Evolutionary conservation across 2,888 invertebrate species (phyloP).

Genomic region (Clivina fossor): DNA sequence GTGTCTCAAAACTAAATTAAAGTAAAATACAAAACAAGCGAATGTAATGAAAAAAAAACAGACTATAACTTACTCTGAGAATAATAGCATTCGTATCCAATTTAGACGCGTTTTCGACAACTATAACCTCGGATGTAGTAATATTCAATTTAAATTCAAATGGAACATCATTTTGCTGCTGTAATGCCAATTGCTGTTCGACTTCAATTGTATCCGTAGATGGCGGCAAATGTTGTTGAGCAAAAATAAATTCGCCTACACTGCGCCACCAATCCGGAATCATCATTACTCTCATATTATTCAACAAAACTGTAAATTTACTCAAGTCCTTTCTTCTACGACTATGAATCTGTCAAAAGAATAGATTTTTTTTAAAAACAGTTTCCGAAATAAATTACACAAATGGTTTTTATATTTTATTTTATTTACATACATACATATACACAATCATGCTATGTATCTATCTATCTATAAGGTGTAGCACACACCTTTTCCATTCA

Average conservation of each 20-base stretch:
- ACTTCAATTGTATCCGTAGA: neutral
- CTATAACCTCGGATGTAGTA: constrained; percentile 92
- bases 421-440: too few species aligned
- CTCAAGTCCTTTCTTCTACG: constrained; percentile 67
- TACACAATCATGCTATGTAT: too few species aligned
- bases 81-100: constrained; percentile 94
- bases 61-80: constrained; percentile 68
- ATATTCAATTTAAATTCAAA: constrained; percentile 90
- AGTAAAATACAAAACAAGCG: neutral
- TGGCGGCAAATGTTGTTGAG: constrained; percentile 53
- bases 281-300: constrained; percentile 93
- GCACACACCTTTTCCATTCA: too few species aligned
- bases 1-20: too few species aligned
- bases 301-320: constrained; percentile 84
- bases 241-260: constrained; percentile 74
- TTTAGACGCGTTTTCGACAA: constrained; percentile 86
- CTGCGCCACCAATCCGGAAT: constrained; percentile 93
- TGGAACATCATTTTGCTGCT: constrained; percentile 48
- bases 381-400: neutral
- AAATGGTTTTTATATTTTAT: too few species aligned
- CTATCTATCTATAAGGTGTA: too few species aligned
- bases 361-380: constrained; percentile 46
- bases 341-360: constrained; percentile 52
- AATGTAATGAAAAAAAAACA: constrained; percentile 3
- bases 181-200: constrained; percentile 7